A percentile compares a stretch with the other conserved stretches of the same genome.
These are phyloP conservation scores for Zygothrica quintamaculata DNA, from an alignment of 2,888 invertebrate species.

Conservation along the genomic window DNA sequence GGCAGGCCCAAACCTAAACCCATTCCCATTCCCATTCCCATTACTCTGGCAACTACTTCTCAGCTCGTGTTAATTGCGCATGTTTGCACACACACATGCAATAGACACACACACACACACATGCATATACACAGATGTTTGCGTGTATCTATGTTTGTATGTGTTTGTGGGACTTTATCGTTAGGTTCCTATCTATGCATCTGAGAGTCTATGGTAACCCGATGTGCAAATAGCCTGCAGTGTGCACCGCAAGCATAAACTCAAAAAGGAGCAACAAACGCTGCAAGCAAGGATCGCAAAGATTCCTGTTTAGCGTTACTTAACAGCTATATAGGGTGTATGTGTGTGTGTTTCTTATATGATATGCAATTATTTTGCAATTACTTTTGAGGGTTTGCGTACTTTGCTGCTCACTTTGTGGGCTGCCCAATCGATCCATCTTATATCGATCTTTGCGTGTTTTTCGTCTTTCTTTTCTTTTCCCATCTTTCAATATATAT, in stretches of 20 bases:
- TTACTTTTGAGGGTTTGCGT: constrained; percentile 44
- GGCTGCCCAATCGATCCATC: constrained; percentile 44
- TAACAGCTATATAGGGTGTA: constrained; percentile 1
- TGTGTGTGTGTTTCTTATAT: constrained; percentile 22
- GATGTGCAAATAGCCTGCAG: constrained; percentile 61
- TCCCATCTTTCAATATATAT: background rate
- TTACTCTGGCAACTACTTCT: constrained; percentile 46
- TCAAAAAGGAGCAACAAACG: constrained; percentile 53
- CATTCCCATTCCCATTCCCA: constrained; percentile 19
- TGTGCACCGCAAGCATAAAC: constrained; percentile 32
- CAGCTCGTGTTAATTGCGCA: constrained; percentile 66
- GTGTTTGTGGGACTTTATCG: constrained; percentile 46
- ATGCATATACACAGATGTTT: constrained; percentile 6
- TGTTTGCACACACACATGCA: constrained; percentile 52
- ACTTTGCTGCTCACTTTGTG: constrained; percentile 44
- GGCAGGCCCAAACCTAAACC: constrained; percentile 13
- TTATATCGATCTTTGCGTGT: constrained; percentile 50
- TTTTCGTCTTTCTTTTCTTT: constrained; percentile 27
- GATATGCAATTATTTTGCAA: constrained; percentile 62
- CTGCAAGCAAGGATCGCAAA: constrained; percentile 51
- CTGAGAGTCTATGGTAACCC: constrained; percentile 46
- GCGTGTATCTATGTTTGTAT: constrained; percentile 19
- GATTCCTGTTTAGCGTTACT: constrained; percentile 5
- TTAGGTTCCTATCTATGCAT: constrained; percentile 35
- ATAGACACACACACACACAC: constrained; percentile 3